Percentiles rank a stretch among this genome's conserved stretches.
Conservation (phyloP, 2,888 invertebrate genomes). For the Eilema caniola region DNA sequence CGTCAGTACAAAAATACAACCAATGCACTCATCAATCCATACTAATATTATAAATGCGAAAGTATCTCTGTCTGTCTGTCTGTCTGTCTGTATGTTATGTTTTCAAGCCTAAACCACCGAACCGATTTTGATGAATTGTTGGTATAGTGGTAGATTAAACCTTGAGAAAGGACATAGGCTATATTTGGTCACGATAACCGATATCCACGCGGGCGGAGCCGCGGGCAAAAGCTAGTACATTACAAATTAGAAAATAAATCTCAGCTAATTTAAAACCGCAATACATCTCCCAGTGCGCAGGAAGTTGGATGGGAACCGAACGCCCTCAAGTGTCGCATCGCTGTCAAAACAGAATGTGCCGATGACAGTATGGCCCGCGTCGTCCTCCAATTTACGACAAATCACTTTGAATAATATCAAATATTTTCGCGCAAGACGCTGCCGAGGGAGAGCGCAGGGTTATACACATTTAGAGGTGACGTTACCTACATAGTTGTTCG, state of each 20-base stretch:
- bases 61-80: too few relatives aligned
- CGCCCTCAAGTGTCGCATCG: constrained; percentile 7
- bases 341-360: constrained; percentile 20
- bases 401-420: constrained; percentile 77
- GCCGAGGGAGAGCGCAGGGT: constrained; percentile 36
- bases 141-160: too few relatives aligned
- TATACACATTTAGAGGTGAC: not conserved
- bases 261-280: constrained; percentile 1
- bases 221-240: too few relatives aligned
- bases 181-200: too few relatives aligned
- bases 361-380: constrained; percentile 29
- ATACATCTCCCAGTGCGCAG: not conserved
- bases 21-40: too few relatives aligned
- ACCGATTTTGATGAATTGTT: too few relatives aligned
- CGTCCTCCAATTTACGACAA: constrained; percentile 75
- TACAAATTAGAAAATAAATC: not conserved
- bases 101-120: too few relatives aligned
- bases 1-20: not conserved
- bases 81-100: too few relatives aligned
- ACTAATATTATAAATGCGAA: too few relatives aligned
- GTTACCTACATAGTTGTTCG: not conserved
- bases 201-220: too few relatives aligned
- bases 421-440: constrained; percentile 58
- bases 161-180: too few relatives aligned
- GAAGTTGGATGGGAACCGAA: not conserved